phyloP scores from a whole-genome alignment of 2,888 invertebrate genomes.

The Autographa pulchrina region DNA sequence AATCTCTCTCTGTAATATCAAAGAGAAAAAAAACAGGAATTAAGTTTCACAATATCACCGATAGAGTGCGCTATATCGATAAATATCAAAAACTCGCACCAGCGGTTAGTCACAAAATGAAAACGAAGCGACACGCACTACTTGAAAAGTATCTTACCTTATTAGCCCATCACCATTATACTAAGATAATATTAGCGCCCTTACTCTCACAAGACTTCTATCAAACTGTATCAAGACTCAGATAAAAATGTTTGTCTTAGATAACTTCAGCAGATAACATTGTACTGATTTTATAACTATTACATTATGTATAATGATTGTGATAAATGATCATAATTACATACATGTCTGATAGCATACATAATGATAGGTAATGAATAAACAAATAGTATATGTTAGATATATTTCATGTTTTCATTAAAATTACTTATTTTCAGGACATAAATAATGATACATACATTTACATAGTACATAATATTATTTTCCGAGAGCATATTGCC shows the following conservation, averaged over 20 bases:
- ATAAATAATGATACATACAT: background rate
- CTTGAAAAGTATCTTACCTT: slow-evolving; percentile 79
- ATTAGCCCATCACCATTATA: slow-evolving; percentile 83
- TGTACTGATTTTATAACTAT: slow-evolving; percentile 62
- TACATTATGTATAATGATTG: slow-evolving; percentile 40
- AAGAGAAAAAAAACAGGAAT: background rate
- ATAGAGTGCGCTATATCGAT: slow-evolving; percentile 3
- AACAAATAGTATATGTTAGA: slow-evolving; percentile 24
- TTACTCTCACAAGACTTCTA: slow-evolving; percentile 52
- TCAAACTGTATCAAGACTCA: slow-evolving; percentile 48
- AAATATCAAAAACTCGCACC: background rate
- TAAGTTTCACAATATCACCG: background rate
- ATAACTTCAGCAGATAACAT: slow-evolving; percentile 71
- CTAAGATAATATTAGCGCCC: slow-evolving; percentile 66
- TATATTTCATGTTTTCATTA: background rate
- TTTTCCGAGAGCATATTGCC: background rate
- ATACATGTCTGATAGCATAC: slow-evolving; percentile 33
- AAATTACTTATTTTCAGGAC: background rate
- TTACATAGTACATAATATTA: background rate
- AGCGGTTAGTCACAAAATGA: slow-evolving; percentile 67
- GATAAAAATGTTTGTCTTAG: slow-evolving; percentile 60
- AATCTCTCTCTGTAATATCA: background rate
- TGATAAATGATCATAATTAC: slow-evolving; percentile 36
- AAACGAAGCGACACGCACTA: slow-evolving; percentile 69
- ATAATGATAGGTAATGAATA: slow-evolving; percentile 22